Conservation (phyloP, 2,113 vertebrate species). For the Takifugu flavidus region DNA sequence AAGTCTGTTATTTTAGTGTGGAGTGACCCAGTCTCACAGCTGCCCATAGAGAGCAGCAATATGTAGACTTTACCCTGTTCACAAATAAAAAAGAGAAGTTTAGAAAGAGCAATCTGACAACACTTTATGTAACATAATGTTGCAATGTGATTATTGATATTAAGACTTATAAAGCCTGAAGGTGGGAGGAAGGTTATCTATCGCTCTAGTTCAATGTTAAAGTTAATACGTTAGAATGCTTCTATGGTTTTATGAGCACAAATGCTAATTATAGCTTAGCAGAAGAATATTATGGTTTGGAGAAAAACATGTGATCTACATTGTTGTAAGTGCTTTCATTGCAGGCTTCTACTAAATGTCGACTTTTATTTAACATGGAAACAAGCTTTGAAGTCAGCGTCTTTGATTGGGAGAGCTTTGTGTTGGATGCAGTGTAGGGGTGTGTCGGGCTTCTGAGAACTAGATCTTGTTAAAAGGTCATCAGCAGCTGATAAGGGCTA, state of each 20-base stretch:
- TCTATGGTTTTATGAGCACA: no score
- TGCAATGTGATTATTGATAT: slow-evolving; percentile 24
- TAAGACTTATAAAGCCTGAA: background rate
- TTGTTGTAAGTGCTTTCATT: no score
- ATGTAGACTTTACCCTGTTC: slow-evolving; percentile 60
- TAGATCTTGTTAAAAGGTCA: slow-evolving; percentile 72
- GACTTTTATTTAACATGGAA: background rate
- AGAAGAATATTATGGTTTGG: no score
- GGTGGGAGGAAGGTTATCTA: no score
- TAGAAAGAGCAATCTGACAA: slow-evolving; percentile 21
- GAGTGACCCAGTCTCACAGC: slow-evolving; percentile 46
- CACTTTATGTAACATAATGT: slow-evolving; percentile 43
- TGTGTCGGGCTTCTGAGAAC: slow-evolving; percentile 73
- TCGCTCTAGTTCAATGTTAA: no score
- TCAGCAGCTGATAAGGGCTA: slow-evolving; percentile 76
- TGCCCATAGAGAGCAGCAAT: slow-evolving; percentile 28
- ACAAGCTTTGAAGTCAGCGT: background rate
- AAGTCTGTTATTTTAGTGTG: slow-evolving; percentile 46
- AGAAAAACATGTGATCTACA: background rate
- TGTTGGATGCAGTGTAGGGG: slow-evolving; percentile 64
- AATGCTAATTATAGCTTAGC: no score
- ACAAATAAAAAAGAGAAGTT: slow-evolving; percentile 54
- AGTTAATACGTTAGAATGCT: no score
- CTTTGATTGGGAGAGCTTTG: slow-evolving; percentile 17
- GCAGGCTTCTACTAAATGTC: background rate